phyloP scores from a whole-genome alignment of 2,888 invertebrate species.

The Orthosia gracilis region DNA sequence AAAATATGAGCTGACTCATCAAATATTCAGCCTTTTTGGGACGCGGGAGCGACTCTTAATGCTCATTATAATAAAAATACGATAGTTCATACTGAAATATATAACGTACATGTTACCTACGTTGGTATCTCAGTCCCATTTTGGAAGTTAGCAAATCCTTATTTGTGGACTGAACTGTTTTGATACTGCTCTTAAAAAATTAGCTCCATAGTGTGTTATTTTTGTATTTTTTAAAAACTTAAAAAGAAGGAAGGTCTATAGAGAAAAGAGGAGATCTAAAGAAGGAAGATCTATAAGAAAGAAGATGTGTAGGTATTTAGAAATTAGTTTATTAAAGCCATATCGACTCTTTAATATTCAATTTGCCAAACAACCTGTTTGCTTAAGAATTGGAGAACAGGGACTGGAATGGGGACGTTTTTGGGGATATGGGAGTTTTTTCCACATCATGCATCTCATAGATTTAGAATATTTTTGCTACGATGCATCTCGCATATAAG shows the following conservation, averaged over 20 bases:
- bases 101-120: conserved; percentile 74
- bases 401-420: too few species aligned
- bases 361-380: too few species aligned
- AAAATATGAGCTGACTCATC: conserved; percentile 89
- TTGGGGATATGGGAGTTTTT: too few species aligned
- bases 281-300: too few species aligned
- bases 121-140: conserved; percentile 77
- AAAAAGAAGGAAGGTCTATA: neutral
- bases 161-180: conserved; percentile 53
- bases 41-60: conserved; percentile 82
- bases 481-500: too few species aligned
- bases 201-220: neutral
- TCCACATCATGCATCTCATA: too few species aligned
- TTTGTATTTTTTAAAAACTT: neutral
- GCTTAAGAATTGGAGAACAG: too few species aligned
- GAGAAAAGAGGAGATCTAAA: too few species aligned
- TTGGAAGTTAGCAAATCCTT: conserved; percentile 74
- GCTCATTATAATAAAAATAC: conserved; percentile 90
- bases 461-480: too few species aligned
- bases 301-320: neutral
- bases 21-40: conserved; percentile 88
- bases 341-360: neutral
- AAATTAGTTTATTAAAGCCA: neutral
- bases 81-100: conserved; percentile 86
- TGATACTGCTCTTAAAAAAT: conserved; percentile 60